Evolutionary conservation across 2,113 vertebrate species (phyloP), one percentile per base, ranked within the genome.

Genomic region (Anser cygnoides): DNA sequence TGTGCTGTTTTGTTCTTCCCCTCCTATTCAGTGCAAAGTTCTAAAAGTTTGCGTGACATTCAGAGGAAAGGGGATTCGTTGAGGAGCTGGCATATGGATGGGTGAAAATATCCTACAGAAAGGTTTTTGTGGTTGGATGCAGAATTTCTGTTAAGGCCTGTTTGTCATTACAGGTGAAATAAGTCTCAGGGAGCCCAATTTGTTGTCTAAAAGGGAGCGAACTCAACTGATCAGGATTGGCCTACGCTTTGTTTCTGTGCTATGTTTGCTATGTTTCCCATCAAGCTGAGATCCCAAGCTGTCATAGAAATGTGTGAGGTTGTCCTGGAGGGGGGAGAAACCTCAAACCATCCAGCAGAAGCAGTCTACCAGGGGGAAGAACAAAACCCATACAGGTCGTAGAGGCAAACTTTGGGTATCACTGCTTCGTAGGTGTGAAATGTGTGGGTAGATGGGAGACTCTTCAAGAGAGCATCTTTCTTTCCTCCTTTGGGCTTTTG

Each of bases 341-440:
- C 26, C 52, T 76, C 57, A 26, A 63, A 41, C 25, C 21, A 9
- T 16, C 43, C 49, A 46, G 4, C 1, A n/a, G 63, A 73, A 80
- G 9, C n/a, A 3, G 43, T 59, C 7, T 31, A 5, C 22, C 1
- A 8, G 3, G 0, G 25, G 20, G n/a, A 59, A 58, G 41, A 58
- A 22, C 44, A 52, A 6, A 90, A 35, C 29, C 52, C 55, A 41
- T 50, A 8, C 67, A 37, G 65, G 3, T 10, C 4, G 14, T 17
- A 4, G 7, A 44, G 58, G 28, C 23, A 35, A 31, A 4, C 31
- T 71, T 4, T 10, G 46, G 16, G 2, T n/a, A 7, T 37, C 46
- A 18, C 57, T 41, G 65, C 41, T 71, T 43, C 35, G 61, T 15
- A 31, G 11, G 10, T 6, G 37, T 33, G 50, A 33, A 26, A 43